Percentiles rank a stretch among this genome's conserved stretches.
Conservation (phyloP, 2,113 vertebrate species). For the Cheilinus undulatus region DNA sequence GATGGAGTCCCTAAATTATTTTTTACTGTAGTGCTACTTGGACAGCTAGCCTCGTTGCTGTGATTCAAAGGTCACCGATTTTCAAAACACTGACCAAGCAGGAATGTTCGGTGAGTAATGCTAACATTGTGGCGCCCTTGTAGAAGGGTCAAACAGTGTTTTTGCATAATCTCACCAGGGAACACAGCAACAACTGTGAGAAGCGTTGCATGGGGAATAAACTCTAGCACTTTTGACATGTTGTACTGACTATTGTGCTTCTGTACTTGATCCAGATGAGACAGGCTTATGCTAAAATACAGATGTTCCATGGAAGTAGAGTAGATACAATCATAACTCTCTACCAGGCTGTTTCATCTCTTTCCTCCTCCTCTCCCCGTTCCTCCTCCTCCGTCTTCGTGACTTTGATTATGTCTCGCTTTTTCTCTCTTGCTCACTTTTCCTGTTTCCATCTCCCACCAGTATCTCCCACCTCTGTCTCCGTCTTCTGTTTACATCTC, state of each 20-base stretch:
- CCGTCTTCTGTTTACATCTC: slow-evolving; percentile 45
- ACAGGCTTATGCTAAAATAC: slow-evolving; percentile 7
- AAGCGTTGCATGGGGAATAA: not conserved
- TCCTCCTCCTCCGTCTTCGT: slow-evolving; percentile 20
- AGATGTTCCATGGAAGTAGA: slow-evolving; percentile 18
- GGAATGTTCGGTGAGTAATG: slow-evolving; percentile 55
- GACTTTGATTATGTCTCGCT: slow-evolving; percentile 40
- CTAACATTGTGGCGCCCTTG: slow-evolving; percentile 50
- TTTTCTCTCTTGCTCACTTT: slow-evolving; percentile 40
- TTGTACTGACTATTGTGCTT: not conserved
- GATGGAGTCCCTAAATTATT: slow-evolving; percentile 31
- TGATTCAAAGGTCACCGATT: slow-evolving; percentile 63
- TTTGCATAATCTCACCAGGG: slow-evolving; percentile 50
- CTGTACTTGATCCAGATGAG: not conserved
- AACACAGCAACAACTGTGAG: slow-evolving; percentile 8
- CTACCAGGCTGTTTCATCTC: slow-evolving; percentile 38
- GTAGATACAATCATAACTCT: slow-evolving; percentile 39
- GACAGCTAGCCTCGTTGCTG: slow-evolving; percentile 23
- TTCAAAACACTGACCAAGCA: slow-evolving; percentile 64
- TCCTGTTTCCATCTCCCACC: slow-evolving; percentile 15
- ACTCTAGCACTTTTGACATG: slow-evolving; percentile 5
- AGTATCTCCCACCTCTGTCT: slow-evolving; percentile 15
- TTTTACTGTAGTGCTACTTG: slow-evolving; percentile 27
- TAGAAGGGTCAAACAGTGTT: slow-evolving; percentile 38
- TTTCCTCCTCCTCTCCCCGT: slow-evolving; percentile 8